Conservation (phyloP, 2,113 vertebrate species). For the Promerops cafer region DNA sequence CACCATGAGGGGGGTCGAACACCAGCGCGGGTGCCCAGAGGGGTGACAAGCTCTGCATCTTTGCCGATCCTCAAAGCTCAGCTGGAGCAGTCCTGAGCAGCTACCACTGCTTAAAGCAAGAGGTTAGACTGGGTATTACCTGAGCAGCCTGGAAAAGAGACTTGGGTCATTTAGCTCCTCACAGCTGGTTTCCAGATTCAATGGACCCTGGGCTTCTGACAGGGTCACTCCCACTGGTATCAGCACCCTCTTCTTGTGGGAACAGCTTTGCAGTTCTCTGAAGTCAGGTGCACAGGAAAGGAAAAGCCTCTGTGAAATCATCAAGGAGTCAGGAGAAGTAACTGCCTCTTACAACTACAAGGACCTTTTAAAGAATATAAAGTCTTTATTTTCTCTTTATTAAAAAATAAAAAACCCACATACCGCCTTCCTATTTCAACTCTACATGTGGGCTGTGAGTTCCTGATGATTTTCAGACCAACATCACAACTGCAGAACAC, state of each 20-base stretch:
- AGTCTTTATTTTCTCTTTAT: background rate
- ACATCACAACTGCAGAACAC: background rate
- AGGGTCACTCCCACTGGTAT: background rate
- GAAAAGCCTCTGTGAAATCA: background rate
- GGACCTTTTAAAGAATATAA: background rate
- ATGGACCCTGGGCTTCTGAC: background rate
- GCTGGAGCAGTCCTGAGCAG: background rate
- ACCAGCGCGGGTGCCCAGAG: background rate
- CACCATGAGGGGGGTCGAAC: background rate
- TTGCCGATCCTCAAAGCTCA: background rate
- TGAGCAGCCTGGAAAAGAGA: rapidly evolving
- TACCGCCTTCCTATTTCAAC: background rate
- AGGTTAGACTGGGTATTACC: background rate
- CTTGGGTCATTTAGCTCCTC: background rate
- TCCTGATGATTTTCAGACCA: background rate
- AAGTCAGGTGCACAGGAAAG: background rate
- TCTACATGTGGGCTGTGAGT: background rate
- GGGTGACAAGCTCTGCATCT: background rate
- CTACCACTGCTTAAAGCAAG: background rate
- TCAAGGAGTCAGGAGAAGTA: background rate
- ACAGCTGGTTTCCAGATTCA: background rate
- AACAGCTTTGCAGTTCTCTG: background rate
- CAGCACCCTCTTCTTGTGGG: background rate
- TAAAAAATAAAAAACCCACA: background rate
- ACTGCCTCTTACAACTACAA: background rate